These are phyloP conservation scores for Morpho deidamia DNA, from an alignment of 2,888 invertebrate genomes.

Conservation along the genomic window DNA sequence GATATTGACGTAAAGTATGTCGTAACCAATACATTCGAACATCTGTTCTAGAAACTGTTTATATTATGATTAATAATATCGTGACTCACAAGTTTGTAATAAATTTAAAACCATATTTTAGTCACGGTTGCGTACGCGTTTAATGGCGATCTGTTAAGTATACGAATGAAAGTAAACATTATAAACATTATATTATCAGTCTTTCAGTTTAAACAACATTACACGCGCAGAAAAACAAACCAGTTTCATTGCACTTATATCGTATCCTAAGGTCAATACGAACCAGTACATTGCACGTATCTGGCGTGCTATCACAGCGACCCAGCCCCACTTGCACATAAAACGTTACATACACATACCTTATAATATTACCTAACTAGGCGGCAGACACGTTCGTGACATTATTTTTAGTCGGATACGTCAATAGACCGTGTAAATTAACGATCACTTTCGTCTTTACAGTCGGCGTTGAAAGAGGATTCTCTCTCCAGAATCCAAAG, in stretches of 20 bases:
- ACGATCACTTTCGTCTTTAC: constrained; percentile 39
- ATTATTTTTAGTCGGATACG: constrained; percentile 14
- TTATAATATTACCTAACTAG: constrained; percentile 7
- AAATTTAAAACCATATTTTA: constrained; percentile 6
- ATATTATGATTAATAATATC: constrained; percentile 19
- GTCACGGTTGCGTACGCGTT: constrained; percentile 1
- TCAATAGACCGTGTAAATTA: constrained; percentile 16
- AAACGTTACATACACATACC: constrained; percentile 8
- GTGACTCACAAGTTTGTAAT: constrained; percentile 16
- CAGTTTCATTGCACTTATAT: constrained; percentile 25
- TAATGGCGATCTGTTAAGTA: background rate
- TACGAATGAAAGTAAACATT: background rate
- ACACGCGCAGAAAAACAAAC: constrained; percentile 6
- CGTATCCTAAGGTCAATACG: constrained; percentile 28
- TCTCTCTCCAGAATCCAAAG: constrained; percentile 90
- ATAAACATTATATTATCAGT: background rate
- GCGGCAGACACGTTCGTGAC: constrained; percentile 9
- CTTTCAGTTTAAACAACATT: background rate
- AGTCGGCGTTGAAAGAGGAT: constrained; percentile 81
- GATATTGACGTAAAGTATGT: background rate
- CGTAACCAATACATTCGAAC: constrained; percentile 11
- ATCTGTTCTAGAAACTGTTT: constrained; percentile 22
- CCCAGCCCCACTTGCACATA: constrained; percentile 14
- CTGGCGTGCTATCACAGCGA: constrained; percentile 2
- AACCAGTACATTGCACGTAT: constrained; percentile 24